Base-by-base conservation (phyloP, 2,888 invertebrate species). In the Ferrisia virgata region DNA sequence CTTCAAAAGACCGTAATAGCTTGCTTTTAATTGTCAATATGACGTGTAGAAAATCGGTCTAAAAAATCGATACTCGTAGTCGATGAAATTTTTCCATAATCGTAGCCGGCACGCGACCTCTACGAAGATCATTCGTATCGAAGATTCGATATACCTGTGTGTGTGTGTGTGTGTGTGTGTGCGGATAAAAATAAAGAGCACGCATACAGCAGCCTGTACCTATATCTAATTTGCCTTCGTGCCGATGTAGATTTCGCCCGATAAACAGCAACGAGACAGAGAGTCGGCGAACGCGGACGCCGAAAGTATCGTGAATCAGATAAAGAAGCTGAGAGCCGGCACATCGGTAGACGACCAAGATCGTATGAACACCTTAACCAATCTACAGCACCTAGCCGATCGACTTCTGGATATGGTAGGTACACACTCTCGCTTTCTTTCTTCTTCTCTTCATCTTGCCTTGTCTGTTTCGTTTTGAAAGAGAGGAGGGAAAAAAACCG, bases 221-320 rank as follows among this genome's bases (percentile, higher is more conserved):
- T n/a, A n/a, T n/a, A 18, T 28, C 31, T 18, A 33, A 28, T 53
- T 80, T 80, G 25, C 40, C n/a, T n/a, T 15, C 39, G 4, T 43
- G 1, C 15, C 53, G 53, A 2, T 1, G 72, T 33, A 80, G 84
- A 58, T 84, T 25, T 83, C 76, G 47, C 28, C 43, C 18, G 18
- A 72, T 64, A 83, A 76, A 47, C 69, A 33, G n/a, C 40, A 76
- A 83, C 33, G 76, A 43, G 72, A 84, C 47, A 64, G 76, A 43
- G 72, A 84, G 33, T 80, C 84, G 33, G 84, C 84, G 25, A 84
- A 84, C 69, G 84, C 79, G 33, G 84, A 84, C 80, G 80, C 79
- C 53, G 58, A 53, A 84, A 79, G 79, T 18, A 84, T 84, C 79
- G 79, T 79, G n/a, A 78, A 84, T 80, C 84, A 84, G 69, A 84